These are phyloP conservation scores for Onychomys arenicola DNA, from an alignment of 2,797 vertebrate species.

Conservation along the genomic window DNA sequence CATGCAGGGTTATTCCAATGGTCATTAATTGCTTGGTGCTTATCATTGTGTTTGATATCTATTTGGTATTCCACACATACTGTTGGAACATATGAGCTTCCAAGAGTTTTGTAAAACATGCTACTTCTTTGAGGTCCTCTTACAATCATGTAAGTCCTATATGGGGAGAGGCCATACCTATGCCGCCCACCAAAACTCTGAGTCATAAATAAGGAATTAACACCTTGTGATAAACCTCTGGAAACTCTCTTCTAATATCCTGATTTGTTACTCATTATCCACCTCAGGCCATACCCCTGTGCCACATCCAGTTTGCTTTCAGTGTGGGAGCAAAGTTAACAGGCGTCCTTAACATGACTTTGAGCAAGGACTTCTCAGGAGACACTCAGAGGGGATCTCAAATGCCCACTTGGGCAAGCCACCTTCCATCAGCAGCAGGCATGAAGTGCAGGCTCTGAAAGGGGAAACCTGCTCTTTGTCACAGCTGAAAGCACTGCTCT, in stretches of 20 bases:
- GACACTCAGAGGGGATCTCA: slow-evolving; percentile 45
- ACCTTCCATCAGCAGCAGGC: slow-evolving; percentile 74
- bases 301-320: slow-evolving; percentile 37
- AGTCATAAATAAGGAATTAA: not conserved
- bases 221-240: not conserved
- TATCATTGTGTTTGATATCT: not conserved
- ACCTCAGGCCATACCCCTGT: not conserved
- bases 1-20: not conserved
- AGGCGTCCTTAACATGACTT: slow-evolving; percentile 75
- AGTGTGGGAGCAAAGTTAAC: slow-evolving; percentile 64
- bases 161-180: not conserved
- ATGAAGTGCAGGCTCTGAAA: slow-evolving; percentile 75
- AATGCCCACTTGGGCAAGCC: slow-evolving; percentile 78
- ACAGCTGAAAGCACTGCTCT: slow-evolving; percentile 83
- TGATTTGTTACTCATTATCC: not conserved
- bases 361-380: slow-evolving; percentile 74
- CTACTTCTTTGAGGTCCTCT: not conserved
- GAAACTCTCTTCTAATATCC: not conserved
- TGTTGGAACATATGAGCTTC: not conserved
- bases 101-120: not conserved
- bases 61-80: not conserved
- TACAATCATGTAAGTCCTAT: not conserved
- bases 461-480: slow-evolving; percentile 86
- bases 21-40: not conserved
- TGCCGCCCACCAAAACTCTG: not conserved